Base-by-base conservation (phyloP, 2,797 vertebrate species). In the Cyprinodon diabolis region DNA sequence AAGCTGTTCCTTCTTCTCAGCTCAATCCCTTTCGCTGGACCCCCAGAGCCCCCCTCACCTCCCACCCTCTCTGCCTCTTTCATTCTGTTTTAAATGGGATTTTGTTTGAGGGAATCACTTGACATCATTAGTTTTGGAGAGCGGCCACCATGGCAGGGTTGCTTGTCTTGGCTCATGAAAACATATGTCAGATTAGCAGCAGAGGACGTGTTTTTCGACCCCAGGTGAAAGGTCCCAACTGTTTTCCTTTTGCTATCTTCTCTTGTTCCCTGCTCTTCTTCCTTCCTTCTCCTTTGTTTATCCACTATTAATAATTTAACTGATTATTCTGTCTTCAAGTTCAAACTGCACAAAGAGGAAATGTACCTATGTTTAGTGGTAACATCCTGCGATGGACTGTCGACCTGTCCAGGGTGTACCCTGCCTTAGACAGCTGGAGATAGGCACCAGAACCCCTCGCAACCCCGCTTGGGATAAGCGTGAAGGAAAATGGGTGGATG, bases 41-140 rank as follows among this genome's bases (percentile, higher is more conserved):
- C 84, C 75, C 79, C 62, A 57, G 49, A 76, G 37, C 65, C 81
- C 84, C 76, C 13, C 51, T 5, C 74, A 51, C 78, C 71, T 68
- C 83, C 81, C 81, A 83, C 87, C 79, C 83, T 77, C 75, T 75
- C 82, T 78, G 82, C 78, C 84, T 82, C 91, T 92, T 93, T 93
- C 84, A 92, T 92, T 92, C 88, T 79, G 88, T 84, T 93, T 93
- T 87, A 91, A 92, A 92, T 82, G 86, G 86, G 90, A 91, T 92
- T 94, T 90, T 92, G 90, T 92, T 88, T 65, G 91, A 86, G 92
- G 90, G 92, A 94, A 94, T 94, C 94, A 94, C 92, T 95, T 95
- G 94, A 94, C 94, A 95, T 95, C 92, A 93, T 94, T 95, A 91
- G 94, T 93, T 95, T 92, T 94, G 92, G 92, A 94, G 92, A 92